Conservation (phyloP, 2,888 invertebrate genomes). For the Actias luna region DNA sequence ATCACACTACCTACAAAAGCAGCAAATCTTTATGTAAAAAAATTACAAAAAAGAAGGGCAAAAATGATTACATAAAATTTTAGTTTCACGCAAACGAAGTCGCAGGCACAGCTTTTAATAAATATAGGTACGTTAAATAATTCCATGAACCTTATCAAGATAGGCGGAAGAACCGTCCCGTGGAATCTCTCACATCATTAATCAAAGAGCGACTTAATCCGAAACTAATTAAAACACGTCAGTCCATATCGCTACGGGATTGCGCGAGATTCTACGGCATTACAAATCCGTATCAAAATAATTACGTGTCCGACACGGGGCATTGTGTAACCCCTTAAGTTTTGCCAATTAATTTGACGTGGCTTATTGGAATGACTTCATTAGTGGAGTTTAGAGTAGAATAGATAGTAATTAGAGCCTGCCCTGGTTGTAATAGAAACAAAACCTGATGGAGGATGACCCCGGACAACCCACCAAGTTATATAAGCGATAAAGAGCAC, state of each 20-base stretch:
- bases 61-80: too few species aligned
- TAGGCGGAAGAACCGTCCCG: not conserved
- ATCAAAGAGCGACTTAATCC: slow-evolving; percentile 44
- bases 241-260: slow-evolving; percentile 28
- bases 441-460: too few species aligned
- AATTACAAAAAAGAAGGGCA: too few species aligned
- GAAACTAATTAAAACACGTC: slow-evolving; percentile 58
- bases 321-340: slow-evolving; percentile 43
- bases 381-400: not conserved
- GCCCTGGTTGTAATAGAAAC: too few species aligned
- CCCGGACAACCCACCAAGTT: too few species aligned
- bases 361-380: not conserved
- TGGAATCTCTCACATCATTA: slow-evolving; percentile 40
- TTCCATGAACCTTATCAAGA: not conserved
- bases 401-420: too few species aligned
- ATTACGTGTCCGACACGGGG: slow-evolving; percentile 41
- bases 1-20: too few species aligned
- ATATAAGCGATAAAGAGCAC: too few species aligned
- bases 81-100: too few species aligned
- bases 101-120: too few species aligned
- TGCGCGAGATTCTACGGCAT: slow-evolving; percentile 26
- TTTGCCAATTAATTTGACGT: slow-evolving; percentile 35
- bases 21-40: too few species aligned
- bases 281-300: slow-evolving; percentile 47
- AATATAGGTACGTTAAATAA: not conserved